Evolutionary conservation across 1,140 invertebrate genomes (phyloP), one percentile per base, ranked within the genome.

Genomic region (Leguminivora glycinivorella): DNA sequence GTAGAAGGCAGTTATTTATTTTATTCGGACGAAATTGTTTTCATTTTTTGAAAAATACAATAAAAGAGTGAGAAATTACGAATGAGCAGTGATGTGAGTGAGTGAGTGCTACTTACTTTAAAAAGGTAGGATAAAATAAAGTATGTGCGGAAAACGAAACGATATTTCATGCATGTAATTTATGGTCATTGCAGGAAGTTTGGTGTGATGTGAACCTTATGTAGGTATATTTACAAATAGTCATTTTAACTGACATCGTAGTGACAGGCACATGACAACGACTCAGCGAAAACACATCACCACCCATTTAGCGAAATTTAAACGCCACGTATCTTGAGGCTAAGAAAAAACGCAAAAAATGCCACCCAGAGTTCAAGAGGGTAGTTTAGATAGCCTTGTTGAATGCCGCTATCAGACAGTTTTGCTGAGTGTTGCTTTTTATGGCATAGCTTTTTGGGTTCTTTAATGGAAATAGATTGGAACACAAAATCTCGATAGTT

Each of bases 351-450:
- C n/a, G 26, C 22, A 63, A 63, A 63, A 63, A 63, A 63, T 63
- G 2, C 58, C 58, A 63, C 58, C 58, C 58, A 63, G n/a, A 17
- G 58, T 63, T 63, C 58, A 63, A 63, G 58, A 34, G 58, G 58
- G 29, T 63, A 63, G 58, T 63, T 63, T 34, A 29, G 14, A 58
- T 58, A 58, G n/a, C 58, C 58, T 63, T 58, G 56, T 63, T 34
- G 26, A 29, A 29, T 17, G 26, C 58, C 58, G 58, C 58, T 63
- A 63, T 63, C 58, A 52, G 25, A 5, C 4, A 29, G 26, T 17
- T 63, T 63, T 63, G 58, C 58, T 63, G n/a, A 63, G 25, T 29
- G 58, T 63, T 29, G 58, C 25, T 29, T 63, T 60, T 52, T 22
- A 52, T 22, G 19, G 7, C 47, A 52, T 52, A 52, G 47, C 19